These are phyloP conservation scores for Lathronympha strigana DNA, from an alignment of 2,888 invertebrate genomes.

Conservation along the genomic window DNA sequence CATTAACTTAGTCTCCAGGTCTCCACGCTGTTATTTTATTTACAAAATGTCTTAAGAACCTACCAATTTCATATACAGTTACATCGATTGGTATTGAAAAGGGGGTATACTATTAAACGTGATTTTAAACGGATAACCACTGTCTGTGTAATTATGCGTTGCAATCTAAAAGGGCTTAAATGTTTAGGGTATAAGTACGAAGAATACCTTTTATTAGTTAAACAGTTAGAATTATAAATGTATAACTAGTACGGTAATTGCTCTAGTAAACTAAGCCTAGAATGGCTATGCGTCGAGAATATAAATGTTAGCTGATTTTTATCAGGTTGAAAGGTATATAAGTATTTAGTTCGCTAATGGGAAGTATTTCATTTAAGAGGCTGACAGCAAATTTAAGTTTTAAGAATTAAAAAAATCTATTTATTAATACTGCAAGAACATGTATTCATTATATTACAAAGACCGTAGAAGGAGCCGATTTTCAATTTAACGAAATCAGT, in stretches of 20 bases:
- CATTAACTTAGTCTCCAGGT: conserved; percentile 19
- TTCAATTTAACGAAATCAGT: no score
- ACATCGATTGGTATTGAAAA: not conserved
- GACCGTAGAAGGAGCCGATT: no score
- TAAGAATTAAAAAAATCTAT: no score
- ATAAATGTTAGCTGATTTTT: conserved; percentile 33
- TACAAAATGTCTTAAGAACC: conserved; percentile 9
- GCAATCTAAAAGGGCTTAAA: not conserved
- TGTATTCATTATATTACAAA: no score
- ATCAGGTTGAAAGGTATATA: conserved; percentile 19
- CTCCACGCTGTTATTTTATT: not conserved
- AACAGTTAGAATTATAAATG: conserved; percentile 5
- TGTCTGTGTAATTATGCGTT: conserved; percentile 22
- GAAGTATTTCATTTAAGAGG: conserved; percentile 3
- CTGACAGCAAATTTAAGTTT: no score
- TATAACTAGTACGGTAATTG: conserved; percentile 32
- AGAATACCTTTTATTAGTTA: not conserved
- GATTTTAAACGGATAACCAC: conserved; percentile 33
- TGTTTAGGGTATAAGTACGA: not conserved
- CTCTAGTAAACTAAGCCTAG: conserved; percentile 23
- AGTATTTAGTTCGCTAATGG: conserved; percentile 11
- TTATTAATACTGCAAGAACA: no score
- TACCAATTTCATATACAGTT: not conserved
- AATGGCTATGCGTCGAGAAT: conserved; percentile 26
- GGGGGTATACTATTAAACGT: conserved; percentile 23